Conservation (phyloP, 2,888 invertebrate genomes). For the Leptogaster cylindrica region DNA sequence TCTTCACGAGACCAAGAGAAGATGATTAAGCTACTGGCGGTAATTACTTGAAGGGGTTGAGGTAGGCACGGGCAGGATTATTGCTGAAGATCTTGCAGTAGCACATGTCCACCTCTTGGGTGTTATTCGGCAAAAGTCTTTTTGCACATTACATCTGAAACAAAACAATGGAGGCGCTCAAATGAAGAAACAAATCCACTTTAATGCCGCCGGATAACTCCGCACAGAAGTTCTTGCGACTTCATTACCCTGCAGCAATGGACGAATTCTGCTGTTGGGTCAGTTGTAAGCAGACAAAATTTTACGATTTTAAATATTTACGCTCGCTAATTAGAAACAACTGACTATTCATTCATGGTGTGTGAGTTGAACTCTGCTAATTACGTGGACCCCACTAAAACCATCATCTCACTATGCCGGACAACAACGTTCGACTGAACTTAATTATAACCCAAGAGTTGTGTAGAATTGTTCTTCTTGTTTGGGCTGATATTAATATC, state of each 20-base stretch:
- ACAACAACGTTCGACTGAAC: not conserved
- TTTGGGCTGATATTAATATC: too few species aligned
- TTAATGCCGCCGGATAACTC: conserved; percentile 21
- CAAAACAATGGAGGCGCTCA: not conserved
- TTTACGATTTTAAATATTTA: conserved; percentile 47
- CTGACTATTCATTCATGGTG: conserved; percentile 31
- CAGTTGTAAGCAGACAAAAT: conserved; percentile 12
- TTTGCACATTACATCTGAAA: not conserved
- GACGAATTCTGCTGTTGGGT: not conserved
- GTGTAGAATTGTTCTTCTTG: too few species aligned
- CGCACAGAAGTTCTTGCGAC: not conserved
- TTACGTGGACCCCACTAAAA: conserved; percentile 9
- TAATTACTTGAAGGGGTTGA: conserved; percentile 15
- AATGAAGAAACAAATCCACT: conserved; percentile 16
- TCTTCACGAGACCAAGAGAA: not conserved
- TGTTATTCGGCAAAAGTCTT: not conserved
- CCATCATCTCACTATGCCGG: too few species aligned
- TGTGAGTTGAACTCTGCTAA: conserved; percentile 20
- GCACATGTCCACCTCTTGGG: conserved; percentile 9
- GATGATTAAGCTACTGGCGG: conserved; percentile 31
- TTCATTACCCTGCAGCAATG: not conserved
- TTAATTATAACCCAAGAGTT: conserved; percentile 33
- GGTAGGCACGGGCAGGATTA: not conserved
- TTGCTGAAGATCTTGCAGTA: conserved; percentile 1
- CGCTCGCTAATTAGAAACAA: conserved; percentile 45